Percentiles rank a stretch among this genome's conserved stretches.
Evolutionary conservation across 2,797 vertebrate genomes (phyloP).

Genomic region (Sebastes ruberrimus): DNA sequence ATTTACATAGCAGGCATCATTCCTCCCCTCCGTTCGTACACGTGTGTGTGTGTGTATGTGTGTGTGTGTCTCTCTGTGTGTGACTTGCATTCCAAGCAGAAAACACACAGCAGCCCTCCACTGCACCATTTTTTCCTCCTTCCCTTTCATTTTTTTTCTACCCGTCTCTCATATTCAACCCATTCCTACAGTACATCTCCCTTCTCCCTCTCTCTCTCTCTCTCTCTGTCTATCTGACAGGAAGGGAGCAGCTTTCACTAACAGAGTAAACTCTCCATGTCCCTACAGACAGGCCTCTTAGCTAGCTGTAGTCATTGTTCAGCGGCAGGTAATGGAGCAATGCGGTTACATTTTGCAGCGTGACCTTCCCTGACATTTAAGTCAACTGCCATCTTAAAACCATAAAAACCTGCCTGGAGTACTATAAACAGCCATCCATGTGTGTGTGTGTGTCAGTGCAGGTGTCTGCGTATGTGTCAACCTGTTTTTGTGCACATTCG

Average conservation of each 20-base stretch:
- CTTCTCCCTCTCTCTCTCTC: conserved; percentile 3
- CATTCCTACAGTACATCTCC: conserved; percentile 41
- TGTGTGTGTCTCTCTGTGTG: conserved; percentile 33
- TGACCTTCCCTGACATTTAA: conserved; percentile 74
- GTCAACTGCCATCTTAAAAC: conserved; percentile 64
- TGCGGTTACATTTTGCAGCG: conserved; percentile 49
- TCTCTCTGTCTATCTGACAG: conserved; percentile 4
- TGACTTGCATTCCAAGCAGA: conserved; percentile 74
- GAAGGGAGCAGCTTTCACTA: conserved; percentile 27
- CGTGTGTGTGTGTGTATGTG: conserved; percentile 20
- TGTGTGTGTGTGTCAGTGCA: background rate
- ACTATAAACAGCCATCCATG: conserved; percentile 25
- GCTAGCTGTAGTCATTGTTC: conserved; percentile 52
- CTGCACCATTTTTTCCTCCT: conserved; percentile 65
- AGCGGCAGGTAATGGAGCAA: conserved; percentile 57
- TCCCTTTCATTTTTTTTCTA: conserved; percentile 45
- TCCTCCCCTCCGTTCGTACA: conserved; percentile 33
- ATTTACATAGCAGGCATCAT: conserved; percentile 59
- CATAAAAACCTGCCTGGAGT: conserved; percentile 44
- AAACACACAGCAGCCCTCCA: conserved; percentile 66
- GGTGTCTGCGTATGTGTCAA: background rate
- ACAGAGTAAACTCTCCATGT: conserved; percentile 51
- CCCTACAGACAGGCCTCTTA: conserved; percentile 45
- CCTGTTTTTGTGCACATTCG: background rate
- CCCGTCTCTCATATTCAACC: conserved; percentile 46